phyloP scores from a whole-genome alignment of 2,797 vertebrate genomes.

The Galaxias olidus region DNA sequence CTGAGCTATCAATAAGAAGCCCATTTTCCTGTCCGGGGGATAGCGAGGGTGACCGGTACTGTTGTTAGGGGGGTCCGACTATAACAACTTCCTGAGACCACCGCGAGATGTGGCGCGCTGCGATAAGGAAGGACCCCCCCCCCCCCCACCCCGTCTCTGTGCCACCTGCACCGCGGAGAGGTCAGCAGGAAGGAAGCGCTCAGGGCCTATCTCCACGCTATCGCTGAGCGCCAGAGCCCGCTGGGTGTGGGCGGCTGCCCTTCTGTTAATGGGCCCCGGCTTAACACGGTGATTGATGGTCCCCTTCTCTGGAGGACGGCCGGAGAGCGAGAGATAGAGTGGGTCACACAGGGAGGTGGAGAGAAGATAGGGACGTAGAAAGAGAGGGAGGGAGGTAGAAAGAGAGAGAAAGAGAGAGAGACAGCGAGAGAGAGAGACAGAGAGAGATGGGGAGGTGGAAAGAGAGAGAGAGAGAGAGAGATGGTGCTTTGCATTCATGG shows the following conservation, averaged over 20 bases:
- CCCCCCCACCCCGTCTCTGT: slow-evolving; percentile 39
- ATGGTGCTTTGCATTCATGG: neutral
- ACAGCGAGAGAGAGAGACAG: slow-evolving; percentile 5
- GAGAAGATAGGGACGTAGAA: neutral
- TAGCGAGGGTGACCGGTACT: no score
- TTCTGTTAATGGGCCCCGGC: slow-evolving; percentile 58
- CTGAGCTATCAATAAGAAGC: no score
- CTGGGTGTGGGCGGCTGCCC: slow-evolving; percentile 36
- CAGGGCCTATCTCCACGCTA: slow-evolving; percentile 60
- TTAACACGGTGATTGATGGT: slow-evolving; percentile 57
- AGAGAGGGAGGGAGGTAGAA: neutral
- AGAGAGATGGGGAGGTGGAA: neutral
- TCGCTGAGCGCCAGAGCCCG: slow-evolving; percentile 53
- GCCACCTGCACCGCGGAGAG: slow-evolving; percentile 46
- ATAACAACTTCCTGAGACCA: neutral
- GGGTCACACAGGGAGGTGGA: neutral
- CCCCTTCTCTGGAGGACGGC: slow-evolving; percentile 32
- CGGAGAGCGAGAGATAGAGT: neutral
- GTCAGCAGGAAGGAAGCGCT: slow-evolving; percentile 66
- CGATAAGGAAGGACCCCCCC: slow-evolving; percentile 64
- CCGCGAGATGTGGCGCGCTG: slow-evolving; percentile 32
- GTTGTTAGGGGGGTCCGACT: no score
- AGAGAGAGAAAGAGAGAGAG: neutral
- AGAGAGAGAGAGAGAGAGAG: slow-evolving; percentile 6
- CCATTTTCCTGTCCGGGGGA: no score